phyloP scores from a whole-genome alignment of 1,140 invertebrate genomes.

The Piezodorus guildinii region DNA sequence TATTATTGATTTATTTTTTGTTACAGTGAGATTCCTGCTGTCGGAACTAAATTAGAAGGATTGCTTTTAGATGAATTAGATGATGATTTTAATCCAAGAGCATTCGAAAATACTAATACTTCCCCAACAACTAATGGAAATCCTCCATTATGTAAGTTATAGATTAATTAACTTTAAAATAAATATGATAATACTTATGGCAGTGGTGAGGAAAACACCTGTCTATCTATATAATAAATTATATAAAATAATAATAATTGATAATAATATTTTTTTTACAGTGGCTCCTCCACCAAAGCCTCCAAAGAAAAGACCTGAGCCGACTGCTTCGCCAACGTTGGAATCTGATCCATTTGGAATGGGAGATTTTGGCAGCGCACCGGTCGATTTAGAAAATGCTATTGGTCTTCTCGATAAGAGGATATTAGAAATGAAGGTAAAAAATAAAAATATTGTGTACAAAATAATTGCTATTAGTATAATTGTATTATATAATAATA shows the following conservation, averaged over 20 bases:
- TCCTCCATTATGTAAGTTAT: constrained; percentile 26
- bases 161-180: not conserved
- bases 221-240: too few relatives aligned
- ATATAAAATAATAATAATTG: too few relatives aligned
- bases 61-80: constrained; percentile 71
- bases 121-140: not conserved
- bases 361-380: constrained; percentile 50
- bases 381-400: constrained; percentile 51
- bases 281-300: not conserved
- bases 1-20: too few relatives aligned
- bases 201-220: too few relatives aligned
- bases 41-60: constrained; percentile 70
- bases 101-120: constrained; percentile 42
- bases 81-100: constrained; percentile 61
- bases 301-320: constrained; percentile 13
- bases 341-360: constrained; percentile 62
- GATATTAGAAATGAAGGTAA: constrained; percentile 70
- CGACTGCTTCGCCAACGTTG: not conserved
- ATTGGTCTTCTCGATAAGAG: constrained; percentile 66
- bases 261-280: not conserved
- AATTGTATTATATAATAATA: too few relatives aligned
- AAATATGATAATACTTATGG: too few relatives aligned
- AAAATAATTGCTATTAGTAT: too few relatives aligned
- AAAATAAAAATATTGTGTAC: too few relatives aligned
- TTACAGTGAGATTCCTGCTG: constrained; percentile 37